A percentile compares a stretch with the other conserved stretches of the same genome.
Evolutionary conservation across 1,140 invertebrate species (phyloP).

Genomic region (Brevipalpus yothersi): DNA sequence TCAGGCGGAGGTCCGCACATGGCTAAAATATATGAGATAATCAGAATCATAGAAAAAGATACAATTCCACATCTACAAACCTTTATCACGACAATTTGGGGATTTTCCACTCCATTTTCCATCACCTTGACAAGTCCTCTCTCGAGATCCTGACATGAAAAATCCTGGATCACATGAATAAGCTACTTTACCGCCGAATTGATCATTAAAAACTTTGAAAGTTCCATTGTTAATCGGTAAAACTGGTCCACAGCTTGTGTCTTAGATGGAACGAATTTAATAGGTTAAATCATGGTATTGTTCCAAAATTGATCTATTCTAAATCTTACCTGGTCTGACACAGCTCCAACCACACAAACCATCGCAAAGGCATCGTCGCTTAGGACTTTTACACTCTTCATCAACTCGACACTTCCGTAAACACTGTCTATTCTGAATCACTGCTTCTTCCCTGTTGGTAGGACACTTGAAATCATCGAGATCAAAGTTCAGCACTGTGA

Average conservation of each 20-base stretch:
- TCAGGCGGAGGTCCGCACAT: constrained; percentile 65
- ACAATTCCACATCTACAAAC: constrained; percentile 23
- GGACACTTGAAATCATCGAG: constrained; percentile 8
- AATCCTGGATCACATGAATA: constrained; percentile 66
- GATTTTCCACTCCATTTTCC: constrained; percentile 67
- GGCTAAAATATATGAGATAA: constrained; percentile 22
- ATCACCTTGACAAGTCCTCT: constrained; percentile 68
- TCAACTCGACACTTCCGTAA: constrained; percentile 74
- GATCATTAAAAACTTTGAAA: constrained; percentile 37
- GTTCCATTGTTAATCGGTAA: constrained; percentile 35
- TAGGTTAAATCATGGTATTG: too few species aligned
- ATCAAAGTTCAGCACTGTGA: too few species aligned
- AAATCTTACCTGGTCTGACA: constrained; percentile 50
- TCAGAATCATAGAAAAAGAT: neutral
- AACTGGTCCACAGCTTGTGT: constrained; percentile 54
- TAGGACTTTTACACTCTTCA: constrained; percentile 84
- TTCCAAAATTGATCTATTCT: too few species aligned
- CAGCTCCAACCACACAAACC: constrained; percentile 87
- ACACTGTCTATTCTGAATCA: constrained; percentile 43
- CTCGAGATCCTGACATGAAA: constrained; percentile 53
- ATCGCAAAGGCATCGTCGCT: constrained; percentile 88
- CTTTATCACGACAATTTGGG: constrained; percentile 66
- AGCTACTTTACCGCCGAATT: constrained; percentile 50
- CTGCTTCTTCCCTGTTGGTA: constrained; percentile 15
- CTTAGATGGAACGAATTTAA: constrained; percentile 19